Evolutionary conservation across 1,140 invertebrate species (phyloP), one percentile per base, ranked within the genome.

Genomic region (Oryzaephilus surinamensis): DNA sequence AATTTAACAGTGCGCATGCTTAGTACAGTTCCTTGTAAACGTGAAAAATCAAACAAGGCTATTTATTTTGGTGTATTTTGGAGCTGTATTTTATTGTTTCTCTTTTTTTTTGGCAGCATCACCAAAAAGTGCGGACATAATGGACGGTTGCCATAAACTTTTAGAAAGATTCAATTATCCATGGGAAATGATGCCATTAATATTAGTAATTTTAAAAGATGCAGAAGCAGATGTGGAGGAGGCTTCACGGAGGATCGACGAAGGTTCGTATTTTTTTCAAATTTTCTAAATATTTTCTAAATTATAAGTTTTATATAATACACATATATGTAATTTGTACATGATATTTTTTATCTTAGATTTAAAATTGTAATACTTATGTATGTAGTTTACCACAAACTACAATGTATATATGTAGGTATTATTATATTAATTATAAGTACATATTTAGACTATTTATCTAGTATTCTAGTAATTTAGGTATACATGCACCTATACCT

Each of bases 121-220:
- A 74, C 71, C 64, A 58, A 54, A 69, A 64, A 54, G 52, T 61
- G 55, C 63, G 18, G 77, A 81, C 52, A 62, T 82, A 39, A 61
- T 81, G 51, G 74, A 79, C 48, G 76, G 75, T 58, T 79, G 77
- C 58, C 69, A 74, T 51, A 76, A 74, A 60, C 66, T 82, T 26
- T 62, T 82, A 50, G 72, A 81, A 49, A 74, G 72, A 60, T 81
- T 81, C 62, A 70, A 73, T 48, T 79, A 78, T 59, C 71, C 77
- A 1, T 77, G 73, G 72, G 77, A 80, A 52, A 75, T 78, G 69
- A 72, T 82, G 68, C 76, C 77, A 6, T 55, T 81, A 14, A 76
- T 82, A 62, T 76, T 79, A 57, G 72, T 76, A 47, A 79, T 81
- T 54, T 64, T 82, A 27, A 81, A 81, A 51, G 73, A 79, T 50